A percentile compares a stretch with the other conserved stretches of the same genome.
These are phyloP conservation scores for Adrianichthys oophorus DNA, from an alignment of 2,797 vertebrate species.

Conservation along the genomic window DNA sequence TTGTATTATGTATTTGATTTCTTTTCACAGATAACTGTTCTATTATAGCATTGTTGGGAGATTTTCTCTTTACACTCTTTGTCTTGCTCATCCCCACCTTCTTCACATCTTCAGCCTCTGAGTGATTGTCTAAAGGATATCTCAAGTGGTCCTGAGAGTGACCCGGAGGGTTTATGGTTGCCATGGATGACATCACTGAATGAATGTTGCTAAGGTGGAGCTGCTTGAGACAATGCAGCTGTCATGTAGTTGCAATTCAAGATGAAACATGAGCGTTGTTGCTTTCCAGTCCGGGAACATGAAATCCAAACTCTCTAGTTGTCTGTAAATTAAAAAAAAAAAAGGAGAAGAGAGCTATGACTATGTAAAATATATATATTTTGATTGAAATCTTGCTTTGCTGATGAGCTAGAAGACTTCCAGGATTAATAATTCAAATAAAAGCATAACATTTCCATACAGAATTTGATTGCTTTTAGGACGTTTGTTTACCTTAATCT, in stretches of 20 bases:
- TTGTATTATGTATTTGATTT: not conserved
- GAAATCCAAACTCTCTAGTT: too few species aligned
- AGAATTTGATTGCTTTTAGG: constrained; percentile 16
- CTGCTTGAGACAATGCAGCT: constrained; percentile 22
- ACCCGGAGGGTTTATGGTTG: constrained; percentile 49
- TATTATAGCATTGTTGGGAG: constrained; percentile 6
- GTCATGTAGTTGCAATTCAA: not conserved
- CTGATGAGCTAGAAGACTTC: constrained; percentile 15
- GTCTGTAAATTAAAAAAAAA: too few species aligned
- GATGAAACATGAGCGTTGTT: too few species aligned
- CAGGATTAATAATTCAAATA: constrained; percentile 5
- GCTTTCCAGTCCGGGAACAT: too few species aligned
- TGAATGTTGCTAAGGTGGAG: constrained; percentile 56
- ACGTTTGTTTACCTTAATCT: constrained; percentile 3
- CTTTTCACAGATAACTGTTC: not conserved
- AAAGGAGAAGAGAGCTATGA: too few species aligned
- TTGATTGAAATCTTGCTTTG: constrained; percentile 7
- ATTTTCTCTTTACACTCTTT: not conserved
- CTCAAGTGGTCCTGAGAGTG: constrained; percentile 43
- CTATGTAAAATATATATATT: too few species aligned
- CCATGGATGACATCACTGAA: constrained; percentile 42
- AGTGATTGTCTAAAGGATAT: constrained; percentile 23
- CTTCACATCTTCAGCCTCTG: constrained; percentile 13
- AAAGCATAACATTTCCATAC: constrained; percentile 1
- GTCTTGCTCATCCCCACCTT: constrained; percentile 1